Evolutionary conservation across 1,140 invertebrate species (phyloP).

Genomic region (Apolygus lucorum): DNA sequence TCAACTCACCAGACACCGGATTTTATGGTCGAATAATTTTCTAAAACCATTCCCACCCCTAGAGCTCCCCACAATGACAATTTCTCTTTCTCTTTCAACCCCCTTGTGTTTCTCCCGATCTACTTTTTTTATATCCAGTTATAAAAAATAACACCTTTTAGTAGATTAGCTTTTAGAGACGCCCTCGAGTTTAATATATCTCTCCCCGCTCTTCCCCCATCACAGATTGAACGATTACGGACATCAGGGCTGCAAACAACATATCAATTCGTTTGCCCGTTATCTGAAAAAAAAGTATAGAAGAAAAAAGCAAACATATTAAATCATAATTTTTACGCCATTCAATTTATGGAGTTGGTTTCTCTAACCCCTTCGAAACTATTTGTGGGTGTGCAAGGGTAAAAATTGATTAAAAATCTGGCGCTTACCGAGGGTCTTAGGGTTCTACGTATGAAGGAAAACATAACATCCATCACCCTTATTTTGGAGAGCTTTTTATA

Average conservation of each 20-base stretch:
- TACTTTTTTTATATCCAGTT: conserved; percentile 9
- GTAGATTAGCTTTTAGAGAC: conserved; percentile 20
- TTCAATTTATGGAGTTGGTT: background rate
- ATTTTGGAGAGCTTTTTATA: too few relatives aligned
- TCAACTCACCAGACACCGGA: conserved; percentile 10
- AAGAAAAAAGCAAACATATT: conserved; percentile 22
- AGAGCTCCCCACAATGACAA: background rate
- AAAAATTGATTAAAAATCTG: too few relatives aligned
- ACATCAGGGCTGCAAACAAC: background rate
- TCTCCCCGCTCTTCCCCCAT: background rate
- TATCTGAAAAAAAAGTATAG: background rate
- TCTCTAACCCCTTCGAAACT: background rate
- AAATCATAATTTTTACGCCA: background rate
- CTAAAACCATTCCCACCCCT: background rate
- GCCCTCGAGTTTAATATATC: conserved; percentile 12
- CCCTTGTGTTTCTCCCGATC: background rate
- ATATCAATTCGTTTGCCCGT: conserved; percentile 9
- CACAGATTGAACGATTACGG: conserved; percentile 24
- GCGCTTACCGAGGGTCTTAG: too few relatives aligned
- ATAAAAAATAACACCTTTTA: conserved; percentile 27
- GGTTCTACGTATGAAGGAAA: too few relatives aligned
- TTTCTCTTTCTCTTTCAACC: background rate
- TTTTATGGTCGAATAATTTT: conserved; percentile 14
- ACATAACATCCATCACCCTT: too few relatives aligned
- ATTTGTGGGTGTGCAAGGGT: background rate